A percentile compares a stretch with the other conserved stretches of the same genome.
Evolutionary conservation across 64 coral and sea anemone genomes (phyloP).

Genomic region (Astreopora myriophthalma): DNA sequence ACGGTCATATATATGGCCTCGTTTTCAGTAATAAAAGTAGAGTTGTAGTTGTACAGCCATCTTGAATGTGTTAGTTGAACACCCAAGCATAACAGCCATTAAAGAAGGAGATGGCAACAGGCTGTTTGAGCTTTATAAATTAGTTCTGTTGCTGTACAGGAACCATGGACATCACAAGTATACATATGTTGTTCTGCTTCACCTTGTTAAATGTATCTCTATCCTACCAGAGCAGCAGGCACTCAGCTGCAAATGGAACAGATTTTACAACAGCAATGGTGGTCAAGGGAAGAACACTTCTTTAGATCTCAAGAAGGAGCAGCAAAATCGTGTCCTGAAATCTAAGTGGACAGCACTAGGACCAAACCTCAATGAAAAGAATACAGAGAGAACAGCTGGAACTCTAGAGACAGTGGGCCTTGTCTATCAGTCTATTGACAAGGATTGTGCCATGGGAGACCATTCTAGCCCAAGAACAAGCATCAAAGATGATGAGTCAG

Average conservation of each 20-base stretch:
- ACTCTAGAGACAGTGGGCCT: not conserved
- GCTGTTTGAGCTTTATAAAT: slow-evolving; percentile 53
- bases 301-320: not conserved
- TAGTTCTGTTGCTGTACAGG: slow-evolving; percentile 48
- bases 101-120: slow-evolving; percentile 68
- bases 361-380: not conserved
- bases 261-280: not conserved
- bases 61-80: too few relatives aligned
- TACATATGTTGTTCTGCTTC: slow-evolving; percentile 47
- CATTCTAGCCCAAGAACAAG: not conserved
- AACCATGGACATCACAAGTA: slow-evolving; percentile 52
- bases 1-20: too few relatives aligned
- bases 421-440: not conserved
- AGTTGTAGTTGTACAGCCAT: too few relatives aligned
- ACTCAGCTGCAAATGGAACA: slow-evolving; percentile 36
- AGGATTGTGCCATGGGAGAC: not conserved
- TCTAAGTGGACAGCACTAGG: not conserved
- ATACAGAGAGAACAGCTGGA: not conserved
- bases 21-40: too few relatives aligned
- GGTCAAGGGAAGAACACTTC: not conserved
- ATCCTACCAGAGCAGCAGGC: slow-evolving; percentile 36
- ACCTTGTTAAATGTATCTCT: slow-evolving; percentile 44
- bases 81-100: too few relatives aligned
- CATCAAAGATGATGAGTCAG: not conserved
- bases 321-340: not conserved